phyloP scores from a whole-genome alignment of 1,140 invertebrate genomes.

The Microplitis mediator region DNA sequence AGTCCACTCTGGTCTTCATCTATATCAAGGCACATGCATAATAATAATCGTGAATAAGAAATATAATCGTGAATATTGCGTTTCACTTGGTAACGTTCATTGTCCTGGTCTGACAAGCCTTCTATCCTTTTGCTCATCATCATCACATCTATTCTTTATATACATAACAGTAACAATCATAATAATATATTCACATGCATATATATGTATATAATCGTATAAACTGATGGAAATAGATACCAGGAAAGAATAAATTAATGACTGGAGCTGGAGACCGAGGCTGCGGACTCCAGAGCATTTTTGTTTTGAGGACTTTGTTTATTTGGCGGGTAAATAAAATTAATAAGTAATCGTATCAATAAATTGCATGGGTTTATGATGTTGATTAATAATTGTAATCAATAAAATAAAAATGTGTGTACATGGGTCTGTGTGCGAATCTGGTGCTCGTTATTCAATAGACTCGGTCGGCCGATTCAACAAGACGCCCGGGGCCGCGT shows the following conservation, averaged over 20 bases:
- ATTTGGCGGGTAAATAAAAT: too few species aligned
- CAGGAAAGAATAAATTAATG: too few species aligned
- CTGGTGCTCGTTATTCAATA: constrained; percentile 15
- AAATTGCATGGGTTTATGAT: neutral
- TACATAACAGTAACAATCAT: too few species aligned
- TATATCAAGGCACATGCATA: constrained; percentile 4
- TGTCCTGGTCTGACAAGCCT: constrained; percentile 2
- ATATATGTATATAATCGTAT: too few species aligned
- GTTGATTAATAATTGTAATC: neutral
- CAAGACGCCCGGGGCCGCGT: constrained; percentile 16
- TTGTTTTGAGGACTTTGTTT: too few species aligned
- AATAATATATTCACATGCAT: too few species aligned
- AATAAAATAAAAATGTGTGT: constrained; percentile 7
- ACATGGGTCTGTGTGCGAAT: too few species aligned
- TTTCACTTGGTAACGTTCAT: constrained; percentile 25
- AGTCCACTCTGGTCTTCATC: neutral
- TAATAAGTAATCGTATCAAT: neutral
- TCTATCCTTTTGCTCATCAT: neutral
- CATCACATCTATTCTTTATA: neutral
- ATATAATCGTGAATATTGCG: constrained; percentile 32
- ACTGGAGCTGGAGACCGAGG: too few species aligned
- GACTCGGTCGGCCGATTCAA: constrained; percentile 2
- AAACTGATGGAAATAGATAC: too few species aligned
- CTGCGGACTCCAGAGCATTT: too few species aligned
- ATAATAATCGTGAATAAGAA: constrained; percentile 11